Base-by-base conservation (phyloP, 1,140 invertebrate species). In the Cydia strobilella region DNA sequence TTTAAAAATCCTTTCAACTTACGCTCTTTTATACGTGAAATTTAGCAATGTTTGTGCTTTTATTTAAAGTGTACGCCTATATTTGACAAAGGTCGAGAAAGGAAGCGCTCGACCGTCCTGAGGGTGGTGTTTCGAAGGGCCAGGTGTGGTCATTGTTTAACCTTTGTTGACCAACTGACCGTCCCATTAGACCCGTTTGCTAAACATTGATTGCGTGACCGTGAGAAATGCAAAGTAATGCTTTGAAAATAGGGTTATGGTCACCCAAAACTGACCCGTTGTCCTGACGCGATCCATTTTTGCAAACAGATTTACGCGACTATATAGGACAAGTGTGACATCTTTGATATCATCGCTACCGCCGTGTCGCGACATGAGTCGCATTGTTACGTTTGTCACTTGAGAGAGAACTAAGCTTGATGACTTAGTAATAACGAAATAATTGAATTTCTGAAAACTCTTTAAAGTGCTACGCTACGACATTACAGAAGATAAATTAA, bases 31-130 rank as follows among this genome's bases (percentile, higher is more conserved):
- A 18, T 20, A 18, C 15, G 27, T 10, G 82, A 86, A 90, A 87
- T 89, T 89, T 79, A 73, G 74, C 86, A 82, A 90, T 91, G 87
- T 92, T 92, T 90, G 86, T 84, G 81, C 84, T 84, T 84, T 86
- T 82, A 35, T 39, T 27, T 66, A 31, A 66, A 27, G 65, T 79
- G 72, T 80, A 86, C 89, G 89, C 90, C 89, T 87, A 76, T 84
- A 62, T 59, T 25, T 45, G 72, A 90, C 87, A 90, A 90, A 82
- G 77, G 81, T 74, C 74, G 86, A 85, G 87, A 86, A 85, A 88
- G 84, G 86, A 81, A 86, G 88, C 80, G 79, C 65, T 76, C 79
- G 76, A 78, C 77, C 77, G 73, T 80, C 82, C 83, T 85, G 82
- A 89, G 89, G 88, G 90, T 90, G 89, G 85, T 82, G 78, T 82